Conservation (phyloP, 2,888 invertebrate species). For the Conomelus anceps region DNA sequence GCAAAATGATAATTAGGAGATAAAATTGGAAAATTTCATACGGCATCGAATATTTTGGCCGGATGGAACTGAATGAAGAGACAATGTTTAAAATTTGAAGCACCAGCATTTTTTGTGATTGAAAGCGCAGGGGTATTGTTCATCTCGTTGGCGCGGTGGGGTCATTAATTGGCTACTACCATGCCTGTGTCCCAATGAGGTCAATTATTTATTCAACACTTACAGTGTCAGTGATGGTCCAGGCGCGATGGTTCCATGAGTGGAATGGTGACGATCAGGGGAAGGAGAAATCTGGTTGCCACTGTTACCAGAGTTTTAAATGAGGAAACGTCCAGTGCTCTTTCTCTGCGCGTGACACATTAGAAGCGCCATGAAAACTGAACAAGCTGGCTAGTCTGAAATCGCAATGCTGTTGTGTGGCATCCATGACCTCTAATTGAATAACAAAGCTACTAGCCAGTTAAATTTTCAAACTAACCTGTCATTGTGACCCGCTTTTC, state of each 20-base stretch:
- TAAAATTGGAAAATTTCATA: not conserved
- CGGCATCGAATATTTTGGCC: not conserved
- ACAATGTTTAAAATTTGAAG: not conserved
- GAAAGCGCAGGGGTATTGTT: not conserved
- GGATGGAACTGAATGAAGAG: not conserved
- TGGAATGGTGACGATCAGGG: not conserved
- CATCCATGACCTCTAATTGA: not conserved
- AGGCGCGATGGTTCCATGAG: not conserved
- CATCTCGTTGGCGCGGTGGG: not conserved
- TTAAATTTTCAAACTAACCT: not conserved
- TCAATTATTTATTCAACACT: not conserved
- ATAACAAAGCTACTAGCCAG: not conserved
- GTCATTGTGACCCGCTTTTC: not conserved
- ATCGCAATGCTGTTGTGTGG: not conserved
- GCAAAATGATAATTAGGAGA: not conserved
- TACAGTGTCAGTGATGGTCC: not conserved
- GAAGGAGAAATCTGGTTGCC: not conserved
- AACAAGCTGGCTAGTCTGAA: not conserved
- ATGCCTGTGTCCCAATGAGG: not conserved
- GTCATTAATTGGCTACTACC: not conserved
- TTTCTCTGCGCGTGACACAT: not conserved
- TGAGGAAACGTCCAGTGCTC: not conserved
- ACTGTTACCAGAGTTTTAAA: not conserved
- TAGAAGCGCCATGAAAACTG: not conserved
- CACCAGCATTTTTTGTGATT: too few relatives aligned